phyloP scores from a whole-genome alignment of 2,797 vertebrate genomes.

The Tragopan temminckii region DNA sequence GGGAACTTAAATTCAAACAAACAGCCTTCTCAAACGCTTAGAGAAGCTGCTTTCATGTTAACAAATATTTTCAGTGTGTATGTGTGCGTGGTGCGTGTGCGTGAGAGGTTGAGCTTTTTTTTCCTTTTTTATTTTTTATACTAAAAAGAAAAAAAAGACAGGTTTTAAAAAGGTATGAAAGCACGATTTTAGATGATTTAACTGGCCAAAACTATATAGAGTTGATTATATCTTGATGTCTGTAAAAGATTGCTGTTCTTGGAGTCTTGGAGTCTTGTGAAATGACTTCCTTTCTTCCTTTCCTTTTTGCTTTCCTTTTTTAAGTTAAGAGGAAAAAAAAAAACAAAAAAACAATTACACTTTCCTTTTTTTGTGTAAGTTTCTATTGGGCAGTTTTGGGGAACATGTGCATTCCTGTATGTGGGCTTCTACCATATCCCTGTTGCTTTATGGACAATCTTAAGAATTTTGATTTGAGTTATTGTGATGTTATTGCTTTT shows the following conservation, averaged over 20 bases:
- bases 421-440: conserved; percentile 83
- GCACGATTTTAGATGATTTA: conserved; percentile 87
- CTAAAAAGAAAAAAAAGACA: conserved; percentile 83
- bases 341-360: conserved; percentile 64
- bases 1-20: conserved; percentile 70
- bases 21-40: conserved; percentile 80
- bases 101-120: conserved; percentile 71
- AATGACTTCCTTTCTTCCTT: conserved; percentile 81
- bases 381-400: conserved; percentile 84
- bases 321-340: conserved; percentile 73
- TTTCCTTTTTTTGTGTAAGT: conserved; percentile 85
- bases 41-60: conserved; percentile 83
- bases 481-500: conserved; percentile 87
- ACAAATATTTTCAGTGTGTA: conserved; percentile 80
- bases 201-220: conserved; percentile 84
- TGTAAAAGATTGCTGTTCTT: conserved; percentile 85
- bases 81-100: conserved; percentile 68
- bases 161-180: conserved; percentile 87
- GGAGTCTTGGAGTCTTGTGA: conserved; percentile 86
- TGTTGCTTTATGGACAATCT: conserved; percentile 82
- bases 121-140: conserved; percentile 87
- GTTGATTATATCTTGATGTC: conserved; percentile 87
- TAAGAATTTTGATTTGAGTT: conserved; percentile 79
- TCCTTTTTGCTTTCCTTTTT: conserved; percentile 74
- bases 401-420: conserved; percentile 84